Base-by-base conservation (phyloP, 2,797 vertebrate genomes). In the Kryptopterus vitreolus region DNA sequence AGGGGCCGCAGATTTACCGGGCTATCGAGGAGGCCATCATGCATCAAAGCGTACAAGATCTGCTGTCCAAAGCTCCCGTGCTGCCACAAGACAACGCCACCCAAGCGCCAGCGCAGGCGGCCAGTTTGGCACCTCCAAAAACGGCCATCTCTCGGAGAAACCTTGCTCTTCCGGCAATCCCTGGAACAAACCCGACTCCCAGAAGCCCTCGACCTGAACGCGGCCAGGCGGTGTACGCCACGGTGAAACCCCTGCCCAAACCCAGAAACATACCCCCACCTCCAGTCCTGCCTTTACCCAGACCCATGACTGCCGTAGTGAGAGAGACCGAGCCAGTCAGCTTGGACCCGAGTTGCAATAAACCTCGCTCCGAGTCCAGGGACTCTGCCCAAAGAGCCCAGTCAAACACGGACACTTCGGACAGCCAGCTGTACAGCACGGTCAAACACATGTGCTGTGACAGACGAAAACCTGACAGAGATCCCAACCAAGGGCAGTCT, bases 1-100 rank as follows among this genome's bases (percentile, higher is more conserved):
- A 91, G 0, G 94, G 92, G 2, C 61, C 35, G 0, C 90, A 95
- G 80, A 92, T 98, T 83, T 94, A 93, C 80, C 83, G 84, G 4
- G 81, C 89, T 0, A 90, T 96, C 72, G 87, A 92, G 0, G 77
- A 91, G 0, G 92, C 93, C 78, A 94, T 97, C 0, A 81, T 80
- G 6, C 83, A 87, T 33, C 82, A 88, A 75, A 90, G 90, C 73
- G 11, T 63, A 10, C 18, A 77, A 62, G 55, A 82, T 46, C 84
- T 65, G 62, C 70, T 58, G n/a, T 35, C 82, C 31, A 55, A 70
- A 38, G 78, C 74, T 59, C 31, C 75, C 15, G 76, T 48, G 13
- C 20, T 7, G 3, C 22, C 43, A 7, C 85, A 50, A 57, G 2
- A 72, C 15, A 6, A 66, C 11, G 66, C 78, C 18, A 0, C 26